A percentile compares a stretch with the other conserved stretches of the same genome.
These are phyloP conservation scores for Anguilla megastoma DNA, from an alignment of 2,797 vertebrate genomes.

Conservation along the genomic window DNA sequence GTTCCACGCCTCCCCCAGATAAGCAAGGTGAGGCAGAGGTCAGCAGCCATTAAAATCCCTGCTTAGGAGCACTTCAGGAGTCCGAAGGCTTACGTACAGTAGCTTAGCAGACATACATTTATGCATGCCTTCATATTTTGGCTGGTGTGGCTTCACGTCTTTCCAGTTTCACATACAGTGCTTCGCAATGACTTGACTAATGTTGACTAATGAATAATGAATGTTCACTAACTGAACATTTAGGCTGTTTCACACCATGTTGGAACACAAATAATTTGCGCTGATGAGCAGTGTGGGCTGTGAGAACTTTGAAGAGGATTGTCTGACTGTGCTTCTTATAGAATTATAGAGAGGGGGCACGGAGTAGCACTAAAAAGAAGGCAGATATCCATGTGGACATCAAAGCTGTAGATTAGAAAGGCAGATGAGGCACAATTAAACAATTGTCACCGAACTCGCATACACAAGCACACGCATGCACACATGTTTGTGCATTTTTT, in stretches of 20 bases:
- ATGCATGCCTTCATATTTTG: too few species aligned
- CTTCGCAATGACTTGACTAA: too few species aligned
- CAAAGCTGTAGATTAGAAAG: background rate
- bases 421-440: background rate
- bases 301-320: background rate
- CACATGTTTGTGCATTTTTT: background rate
- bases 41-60: background rate
- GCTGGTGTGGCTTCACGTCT: too few species aligned
- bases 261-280: background rate
- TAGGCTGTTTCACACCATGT: background rate
- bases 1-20: background rate
- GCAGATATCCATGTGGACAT: background rate
- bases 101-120: too few species aligned
- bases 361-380: background rate
- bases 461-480: background rate
- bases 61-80: background rate
- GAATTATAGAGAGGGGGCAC: background rate
- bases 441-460: background rate
- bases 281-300: background rate
- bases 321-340: background rate
- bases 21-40: background rate
- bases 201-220: too few species aligned
- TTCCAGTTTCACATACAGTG: too few species aligned
- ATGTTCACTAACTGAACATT: background rate
- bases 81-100: too few species aligned